Percentiles rank a stretch among this genome's conserved stretches.
phyloP scores from a whole-genome alignment of 23 tunicate species.

The Trididemnum miniatum region DNA sequence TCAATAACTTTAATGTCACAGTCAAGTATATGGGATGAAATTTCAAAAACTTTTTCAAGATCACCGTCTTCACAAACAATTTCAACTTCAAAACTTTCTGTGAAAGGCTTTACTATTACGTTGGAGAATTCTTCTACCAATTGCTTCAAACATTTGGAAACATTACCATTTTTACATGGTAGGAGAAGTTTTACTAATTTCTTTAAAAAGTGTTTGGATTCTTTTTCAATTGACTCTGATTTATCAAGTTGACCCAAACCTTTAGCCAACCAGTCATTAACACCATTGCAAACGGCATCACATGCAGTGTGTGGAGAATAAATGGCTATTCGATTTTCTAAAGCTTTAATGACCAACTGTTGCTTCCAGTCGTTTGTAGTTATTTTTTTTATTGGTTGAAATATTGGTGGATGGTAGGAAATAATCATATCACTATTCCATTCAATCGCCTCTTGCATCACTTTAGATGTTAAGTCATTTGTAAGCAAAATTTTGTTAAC shows the following conservation, averaged over 20 bases:
- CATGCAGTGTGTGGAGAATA: slow-evolving; percentile 96
- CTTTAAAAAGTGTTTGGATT: neutral
- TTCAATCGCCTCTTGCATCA: slow-evolving; percentile 70
- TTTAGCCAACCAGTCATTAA: slow-evolving; percentile 90
- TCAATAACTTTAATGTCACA: slow-evolving; percentile 1
- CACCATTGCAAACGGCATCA: slow-evolving; percentile 91
- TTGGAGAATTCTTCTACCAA: neutral
- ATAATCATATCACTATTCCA: slow-evolving; percentile 62
- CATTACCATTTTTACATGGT: neutral
- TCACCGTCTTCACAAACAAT: neutral
- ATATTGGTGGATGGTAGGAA: slow-evolving; percentile 98
- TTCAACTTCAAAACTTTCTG: neutral
- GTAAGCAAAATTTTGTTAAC: slow-evolving; percentile 75
- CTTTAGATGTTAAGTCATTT: slow-evolving; percentile 77
- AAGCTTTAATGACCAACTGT: slow-evolving; percentile 48
- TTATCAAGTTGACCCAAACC: slow-evolving; percentile 49
- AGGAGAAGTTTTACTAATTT: neutral
- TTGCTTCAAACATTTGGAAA: neutral
- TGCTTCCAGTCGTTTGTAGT: slow-evolving; percentile 64
- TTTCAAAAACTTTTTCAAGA: neutral
- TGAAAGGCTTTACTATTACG: neutral
- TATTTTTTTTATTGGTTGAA: slow-evolving; percentile 58
- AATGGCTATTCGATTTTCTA: slow-evolving; percentile 87
- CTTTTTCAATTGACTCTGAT: slow-evolving; percentile 27
- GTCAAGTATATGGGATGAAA: neutral